Percentiles rank a stretch among this genome's conserved stretches.
Conservation (phyloP, 1,140 invertebrate genomes). For the Protaetia brevitarsis region DNA sequence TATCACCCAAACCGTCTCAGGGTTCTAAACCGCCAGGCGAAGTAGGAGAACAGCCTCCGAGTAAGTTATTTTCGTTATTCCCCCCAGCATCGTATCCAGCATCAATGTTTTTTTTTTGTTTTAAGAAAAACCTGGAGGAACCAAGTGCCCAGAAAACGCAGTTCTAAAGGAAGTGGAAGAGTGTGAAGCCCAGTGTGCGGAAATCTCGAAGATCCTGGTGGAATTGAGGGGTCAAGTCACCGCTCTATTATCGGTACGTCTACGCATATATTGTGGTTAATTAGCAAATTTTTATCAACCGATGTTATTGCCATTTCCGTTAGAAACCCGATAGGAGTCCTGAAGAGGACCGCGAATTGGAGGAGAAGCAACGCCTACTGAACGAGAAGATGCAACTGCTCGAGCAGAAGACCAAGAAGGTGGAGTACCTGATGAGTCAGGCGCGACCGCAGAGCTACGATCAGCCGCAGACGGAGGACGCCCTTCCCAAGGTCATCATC, state of each 20-base stretch:
- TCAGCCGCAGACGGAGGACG: slow-evolving; percentile 36
- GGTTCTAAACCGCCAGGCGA: not conserved
- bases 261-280: slow-evolving; percentile 11
- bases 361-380: slow-evolving; percentile 40
- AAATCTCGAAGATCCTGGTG: slow-evolving; percentile 41
- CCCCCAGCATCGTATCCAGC: not conserved
- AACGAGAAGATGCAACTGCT: slow-evolving; percentile 44
- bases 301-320: not conserved
- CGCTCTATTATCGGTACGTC: slow-evolving; percentile 33
- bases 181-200: slow-evolving; percentile 43
- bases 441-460: slow-evolving; percentile 27
- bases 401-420: slow-evolving; percentile 44
- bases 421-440: slow-evolving; percentile 40
- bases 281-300: not conserved
- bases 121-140: slow-evolving; percentile 32
- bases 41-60: not conserved
- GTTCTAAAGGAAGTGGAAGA: slow-evolving; percentile 45
- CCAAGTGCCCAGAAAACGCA: slow-evolving; percentile 27
- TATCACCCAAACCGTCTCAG: not conserved
- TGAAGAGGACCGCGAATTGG: slow-evolving; percentile 42
- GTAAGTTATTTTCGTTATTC: slow-evolving; percentile 1
- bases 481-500: slow-evolving; percentile 45
- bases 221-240: slow-evolving; percentile 42
- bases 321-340: slow-evolving; percentile 23
- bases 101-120: slow-evolving; percentile 27